A percentile compares a stretch with the other conserved stretches of the same genome.
Conservation (phyloP, 1,140 invertebrate genomes). For the Asobara japonica region DNA sequence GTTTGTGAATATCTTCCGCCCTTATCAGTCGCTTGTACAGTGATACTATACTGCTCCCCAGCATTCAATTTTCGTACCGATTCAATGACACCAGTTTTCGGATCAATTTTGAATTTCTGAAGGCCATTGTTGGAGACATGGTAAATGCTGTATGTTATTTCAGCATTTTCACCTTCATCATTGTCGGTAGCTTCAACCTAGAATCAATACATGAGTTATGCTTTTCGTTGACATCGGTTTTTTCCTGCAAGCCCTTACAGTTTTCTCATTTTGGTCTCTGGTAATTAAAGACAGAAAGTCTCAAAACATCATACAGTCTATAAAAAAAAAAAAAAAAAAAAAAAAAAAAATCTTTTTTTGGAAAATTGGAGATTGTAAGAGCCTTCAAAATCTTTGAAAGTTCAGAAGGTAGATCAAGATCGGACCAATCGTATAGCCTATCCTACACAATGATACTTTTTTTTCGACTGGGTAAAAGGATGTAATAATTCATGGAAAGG, state of each 20-base stretch:
- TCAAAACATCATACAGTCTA: too few relatives aligned
- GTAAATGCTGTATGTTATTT: constrained; percentile 84
- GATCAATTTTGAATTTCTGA: constrained; percentile 86
- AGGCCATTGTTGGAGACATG: constrained; percentile 90
- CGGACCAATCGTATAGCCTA: too few relatives aligned
- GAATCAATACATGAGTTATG: constrained; percentile 22
- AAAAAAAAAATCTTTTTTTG: too few relatives aligned
- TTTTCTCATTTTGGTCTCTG: too few relatives aligned
- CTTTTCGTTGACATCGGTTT: too few relatives aligned
- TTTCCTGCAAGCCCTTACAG: too few relatives aligned
- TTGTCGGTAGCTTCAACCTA: constrained; percentile 84
- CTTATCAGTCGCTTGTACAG: constrained; percentile 80
- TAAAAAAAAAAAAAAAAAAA: too few relatives aligned
- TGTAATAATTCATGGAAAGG: neutral
- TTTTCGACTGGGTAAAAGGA: neutral
- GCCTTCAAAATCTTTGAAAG: neutral
- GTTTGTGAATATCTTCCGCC: constrained; percentile 80
- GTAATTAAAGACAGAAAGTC: too few relatives aligned
- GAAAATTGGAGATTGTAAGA: too few relatives aligned
- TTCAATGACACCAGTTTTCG: constrained; percentile 80
- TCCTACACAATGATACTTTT: neutral
- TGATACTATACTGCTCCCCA: constrained; percentile 89
- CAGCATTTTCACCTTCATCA: constrained; percentile 85
- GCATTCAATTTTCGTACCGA: constrained; percentile 81
- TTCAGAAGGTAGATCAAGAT: too few relatives aligned